phyloP scores from a whole-genome alignment of 2,888 invertebrate genomes.

The Lasioglossum lativentre region DNA sequence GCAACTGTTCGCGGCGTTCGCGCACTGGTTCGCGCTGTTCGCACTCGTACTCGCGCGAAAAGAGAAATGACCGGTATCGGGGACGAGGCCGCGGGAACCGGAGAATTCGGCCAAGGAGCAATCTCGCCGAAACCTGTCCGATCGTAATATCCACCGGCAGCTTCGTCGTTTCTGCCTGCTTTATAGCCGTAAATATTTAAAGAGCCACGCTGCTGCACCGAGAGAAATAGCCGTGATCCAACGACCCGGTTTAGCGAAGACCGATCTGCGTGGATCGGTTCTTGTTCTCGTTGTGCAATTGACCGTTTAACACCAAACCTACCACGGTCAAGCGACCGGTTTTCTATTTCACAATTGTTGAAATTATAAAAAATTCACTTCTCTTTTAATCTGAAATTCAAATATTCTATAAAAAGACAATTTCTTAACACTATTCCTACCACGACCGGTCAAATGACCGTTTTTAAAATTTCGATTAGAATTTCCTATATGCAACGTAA shows the following conservation, averaged over 20 bases:
- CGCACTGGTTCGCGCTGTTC: background rate
- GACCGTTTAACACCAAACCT: background rate
- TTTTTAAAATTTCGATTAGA: no score
- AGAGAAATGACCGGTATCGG: conserved; percentile 58
- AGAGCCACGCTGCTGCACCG: background rate
- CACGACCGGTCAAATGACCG: no score
- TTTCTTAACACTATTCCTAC: no score
- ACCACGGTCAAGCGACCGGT: background rate
- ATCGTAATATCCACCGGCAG: background rate
- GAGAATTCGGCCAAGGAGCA: conserved; percentile 61
- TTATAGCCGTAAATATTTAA: background rate
- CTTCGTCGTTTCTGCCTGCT: background rate
- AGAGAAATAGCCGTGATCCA: background rate
- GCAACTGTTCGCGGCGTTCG: background rate
- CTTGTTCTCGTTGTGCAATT: background rate
- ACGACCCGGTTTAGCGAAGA: background rate
- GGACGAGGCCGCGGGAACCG: conserved; percentile 47
- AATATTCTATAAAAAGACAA: no score
- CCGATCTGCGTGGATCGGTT: background rate
- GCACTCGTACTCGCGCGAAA: conserved; percentile 5
- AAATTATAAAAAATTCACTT: no score
- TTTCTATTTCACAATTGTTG: background rate
- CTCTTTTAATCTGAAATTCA: no score
- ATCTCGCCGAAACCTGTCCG: conserved; percentile 27
- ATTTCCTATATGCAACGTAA: no score